These are phyloP conservation scores for Pipistrellus pipistrellus DNA, from an alignment of 2,797 vertebrate genomes.

Conservation along the genomic window DNA sequence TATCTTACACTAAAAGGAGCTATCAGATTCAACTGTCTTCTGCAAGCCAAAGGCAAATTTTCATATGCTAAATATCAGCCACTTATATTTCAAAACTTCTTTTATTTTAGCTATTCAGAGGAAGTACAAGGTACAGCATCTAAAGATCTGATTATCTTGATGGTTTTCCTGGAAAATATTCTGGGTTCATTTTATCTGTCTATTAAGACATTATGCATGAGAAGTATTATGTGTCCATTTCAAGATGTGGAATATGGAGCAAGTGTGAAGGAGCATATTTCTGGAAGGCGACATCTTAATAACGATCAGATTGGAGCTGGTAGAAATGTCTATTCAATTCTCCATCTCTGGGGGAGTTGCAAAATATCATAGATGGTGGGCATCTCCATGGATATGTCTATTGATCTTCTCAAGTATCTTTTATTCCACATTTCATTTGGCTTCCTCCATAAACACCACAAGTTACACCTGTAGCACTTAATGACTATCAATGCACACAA, in stretches of 20 bases:
- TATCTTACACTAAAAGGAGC: background rate
- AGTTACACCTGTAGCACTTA: background rate
- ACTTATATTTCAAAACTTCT: conserved; percentile 14
- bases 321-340: background rate
- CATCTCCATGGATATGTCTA: background rate
- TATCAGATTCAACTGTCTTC: background rate
- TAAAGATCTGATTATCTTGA: background rate
- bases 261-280: background rate
- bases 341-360: background rate
- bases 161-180: background rate
- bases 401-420: background rate
- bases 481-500: background rate
- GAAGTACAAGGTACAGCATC: background rate
- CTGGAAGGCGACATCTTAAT: no score
- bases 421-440: background rate
- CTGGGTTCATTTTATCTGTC: background rate
- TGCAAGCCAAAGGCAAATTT: conserved; percentile 34
- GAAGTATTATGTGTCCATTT: background rate
- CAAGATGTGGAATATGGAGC: background rate
- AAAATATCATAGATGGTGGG: background rate
- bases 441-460: background rate
- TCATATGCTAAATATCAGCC: conserved; percentile 39
- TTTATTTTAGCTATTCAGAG: conserved; percentile 13
- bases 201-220: background rate
- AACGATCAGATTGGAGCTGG: background rate